Conservation (phyloP, 2,113 vertebrate species). For the Amazona vittata region DNA sequence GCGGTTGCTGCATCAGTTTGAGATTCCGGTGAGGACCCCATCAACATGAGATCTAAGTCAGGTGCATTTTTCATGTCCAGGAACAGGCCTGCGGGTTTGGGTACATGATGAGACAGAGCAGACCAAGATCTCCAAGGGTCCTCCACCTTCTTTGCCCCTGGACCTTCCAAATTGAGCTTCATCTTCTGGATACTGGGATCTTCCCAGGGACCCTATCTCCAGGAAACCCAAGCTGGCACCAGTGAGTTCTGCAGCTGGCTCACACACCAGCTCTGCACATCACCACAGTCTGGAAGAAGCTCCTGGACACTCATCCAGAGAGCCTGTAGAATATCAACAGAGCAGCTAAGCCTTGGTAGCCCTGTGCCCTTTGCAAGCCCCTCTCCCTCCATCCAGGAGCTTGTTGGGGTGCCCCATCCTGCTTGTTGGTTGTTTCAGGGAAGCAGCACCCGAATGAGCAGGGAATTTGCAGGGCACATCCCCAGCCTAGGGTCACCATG, state of each 20-base stretch:
- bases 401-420: not conserved
- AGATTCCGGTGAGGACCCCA: not conserved
- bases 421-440: not conserved
- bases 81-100: not conserved
- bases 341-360: not conserved
- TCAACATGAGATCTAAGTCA: too few species aligned
- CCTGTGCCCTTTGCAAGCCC: not conserved
- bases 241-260: not conserved
- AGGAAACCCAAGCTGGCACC: not conserved
- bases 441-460: not conserved
- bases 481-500: not conserved
- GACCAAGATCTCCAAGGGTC: not conserved
- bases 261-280: not conserved
- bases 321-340: not conserved
- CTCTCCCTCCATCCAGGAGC: not conserved
- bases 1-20: rapidly evolving
- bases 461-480: not conserved
- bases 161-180: not conserved
- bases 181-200: not conserved
- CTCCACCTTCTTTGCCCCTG: not conserved
- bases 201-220: not conserved
- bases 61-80: not conserved
- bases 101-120: not conserved
- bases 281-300: not conserved
- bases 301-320: not conserved